These are phyloP conservation scores for Cercopithecus mona DNA, from an alignment of 2,113 vertebrate species.

Conservation along the genomic window DNA sequence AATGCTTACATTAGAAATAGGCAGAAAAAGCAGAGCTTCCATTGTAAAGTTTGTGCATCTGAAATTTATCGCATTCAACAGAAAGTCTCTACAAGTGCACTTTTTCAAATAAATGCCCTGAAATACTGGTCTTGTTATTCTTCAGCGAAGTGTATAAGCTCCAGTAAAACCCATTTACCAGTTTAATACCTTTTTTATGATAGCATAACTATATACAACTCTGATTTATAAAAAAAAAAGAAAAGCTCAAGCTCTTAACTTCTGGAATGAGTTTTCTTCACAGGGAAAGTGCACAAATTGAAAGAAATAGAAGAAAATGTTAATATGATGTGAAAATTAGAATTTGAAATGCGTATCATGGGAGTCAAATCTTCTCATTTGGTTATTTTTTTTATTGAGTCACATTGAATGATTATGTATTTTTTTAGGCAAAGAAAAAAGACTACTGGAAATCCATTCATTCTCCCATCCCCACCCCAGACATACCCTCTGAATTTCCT, in stretches of 20 bases:
- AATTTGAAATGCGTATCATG: neutral
- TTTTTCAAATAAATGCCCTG: neutral
- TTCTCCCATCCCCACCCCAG: fast-evolving
- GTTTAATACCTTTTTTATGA: neutral
- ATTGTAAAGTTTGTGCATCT: neutral
- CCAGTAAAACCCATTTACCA: neutral
- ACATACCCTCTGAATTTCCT: fast-evolving
- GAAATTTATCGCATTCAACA: constrained; percentile 38
- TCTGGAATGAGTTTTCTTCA: neutral
- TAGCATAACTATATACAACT: neutral
- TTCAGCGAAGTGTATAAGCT: neutral
- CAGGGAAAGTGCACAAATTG: neutral
- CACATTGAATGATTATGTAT: neutral
- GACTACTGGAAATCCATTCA: neutral
- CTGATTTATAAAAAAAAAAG: neutral
- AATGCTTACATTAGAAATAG: neutral
- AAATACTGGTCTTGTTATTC: constrained; percentile 12
- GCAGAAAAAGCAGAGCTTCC: neutral
- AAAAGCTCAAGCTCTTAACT: neutral
- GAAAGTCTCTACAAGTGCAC: neutral
- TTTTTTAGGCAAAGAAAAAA: neutral
- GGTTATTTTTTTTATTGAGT: neutral
- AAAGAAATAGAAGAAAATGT: neutral
- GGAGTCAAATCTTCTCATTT: neutral
- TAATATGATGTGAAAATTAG: neutral